These are phyloP conservation scores for Myodes glareolus DNA, from an alignment of 2,113 vertebrate species.

Conservation along the genomic window DNA sequence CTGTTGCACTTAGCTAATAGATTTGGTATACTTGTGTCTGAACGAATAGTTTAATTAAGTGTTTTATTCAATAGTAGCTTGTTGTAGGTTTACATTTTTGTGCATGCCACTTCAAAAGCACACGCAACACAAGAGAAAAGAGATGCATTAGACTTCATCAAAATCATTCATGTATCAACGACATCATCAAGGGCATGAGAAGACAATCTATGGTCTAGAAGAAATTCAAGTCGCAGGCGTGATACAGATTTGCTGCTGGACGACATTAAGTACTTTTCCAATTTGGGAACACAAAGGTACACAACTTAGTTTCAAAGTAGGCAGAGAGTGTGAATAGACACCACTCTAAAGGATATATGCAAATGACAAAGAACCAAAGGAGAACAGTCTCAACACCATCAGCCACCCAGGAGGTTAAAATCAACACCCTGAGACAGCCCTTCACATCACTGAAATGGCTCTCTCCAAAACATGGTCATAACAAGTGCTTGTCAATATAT, in stretches of 20 bases:
- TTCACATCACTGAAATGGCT: neutral
- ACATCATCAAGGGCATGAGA: neutral
- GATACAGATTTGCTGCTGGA: neutral
- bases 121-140: neutral
- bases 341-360: neutral
- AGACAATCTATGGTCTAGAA: neutral
- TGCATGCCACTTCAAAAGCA: neutral
- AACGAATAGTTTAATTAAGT: neutral
- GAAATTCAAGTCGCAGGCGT: neutral
- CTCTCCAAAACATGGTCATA: neutral
- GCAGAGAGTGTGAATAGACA: neutral
- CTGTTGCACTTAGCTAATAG: neutral
- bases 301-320: neutral
- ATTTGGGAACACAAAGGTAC: neutral
- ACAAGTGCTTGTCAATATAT: neutral
- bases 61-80: constrained; percentile 16
- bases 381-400: neutral
- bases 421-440: neutral
- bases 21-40: neutral
- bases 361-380: neutral
- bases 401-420: neutral
- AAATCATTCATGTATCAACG: neutral
- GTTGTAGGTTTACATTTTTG: neutral
- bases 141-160: neutral
- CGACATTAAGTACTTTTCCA: neutral